Conservation (phyloP, 2,113 vertebrate genomes). For the Australoheros scitulus region DNA sequence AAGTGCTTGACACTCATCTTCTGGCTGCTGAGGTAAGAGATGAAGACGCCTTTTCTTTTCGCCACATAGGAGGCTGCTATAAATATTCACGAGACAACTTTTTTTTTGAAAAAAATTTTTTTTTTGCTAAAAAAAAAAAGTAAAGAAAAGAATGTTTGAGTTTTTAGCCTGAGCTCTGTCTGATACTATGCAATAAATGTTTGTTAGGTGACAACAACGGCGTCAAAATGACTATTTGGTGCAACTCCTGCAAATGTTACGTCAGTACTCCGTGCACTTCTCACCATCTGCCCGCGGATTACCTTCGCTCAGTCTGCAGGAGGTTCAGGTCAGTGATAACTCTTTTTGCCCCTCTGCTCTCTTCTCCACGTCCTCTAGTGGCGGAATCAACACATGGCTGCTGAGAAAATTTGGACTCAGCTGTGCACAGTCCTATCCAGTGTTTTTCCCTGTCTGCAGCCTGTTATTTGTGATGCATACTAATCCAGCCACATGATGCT, state of each 20-base stretch:
- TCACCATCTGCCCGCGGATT: constrained; percentile 34
- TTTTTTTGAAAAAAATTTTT: background rate
- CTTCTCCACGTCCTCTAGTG: constrained; percentile 37
- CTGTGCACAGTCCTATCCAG: constrained; percentile 15
- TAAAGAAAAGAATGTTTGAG: too few relatives aligned
- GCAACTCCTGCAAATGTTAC: constrained; percentile 75
- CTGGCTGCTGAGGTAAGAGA: constrained; percentile 42
- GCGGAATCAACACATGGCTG: background rate
- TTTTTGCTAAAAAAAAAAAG: background rate
- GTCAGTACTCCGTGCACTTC: constrained; percentile 54
- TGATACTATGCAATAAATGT: background rate
- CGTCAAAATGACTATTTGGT: constrained; percentile 79
- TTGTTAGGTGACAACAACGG: constrained; percentile 1
- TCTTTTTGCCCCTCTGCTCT: background rate
- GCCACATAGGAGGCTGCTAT: background rate
- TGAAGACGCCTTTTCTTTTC: background rate
- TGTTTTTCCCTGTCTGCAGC: constrained; percentile 28
- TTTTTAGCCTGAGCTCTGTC: background rate
- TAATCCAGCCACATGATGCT: background rate
- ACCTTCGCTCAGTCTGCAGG: constrained; percentile 30
- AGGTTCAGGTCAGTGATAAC: constrained; percentile 77
- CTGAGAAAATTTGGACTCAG: background rate
- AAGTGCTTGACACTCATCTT: constrained; percentile 56
- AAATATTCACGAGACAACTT: background rate
- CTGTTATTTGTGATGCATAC: constrained; percentile 3